These are phyloP conservation scores for Nipponacmea schrenckii DNA, from an alignment of 2,888 invertebrate genomes.

Conservation along the genomic window DNA sequence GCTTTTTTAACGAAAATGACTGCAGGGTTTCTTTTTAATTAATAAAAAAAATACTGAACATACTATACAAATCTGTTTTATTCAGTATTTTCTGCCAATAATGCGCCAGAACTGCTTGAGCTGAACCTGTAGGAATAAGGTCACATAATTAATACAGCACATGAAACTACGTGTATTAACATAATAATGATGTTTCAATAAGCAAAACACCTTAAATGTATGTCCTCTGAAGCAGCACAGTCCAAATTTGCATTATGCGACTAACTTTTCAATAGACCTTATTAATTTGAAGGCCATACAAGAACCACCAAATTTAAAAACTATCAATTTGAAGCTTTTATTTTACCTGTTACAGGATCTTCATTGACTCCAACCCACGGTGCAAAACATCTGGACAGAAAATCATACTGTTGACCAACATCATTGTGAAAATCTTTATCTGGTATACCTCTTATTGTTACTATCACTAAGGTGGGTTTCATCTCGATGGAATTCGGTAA, in stretches of 20 bases:
- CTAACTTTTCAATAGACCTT: too few species aligned
- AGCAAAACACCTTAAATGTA: too few species aligned
- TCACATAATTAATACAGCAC: not conserved
- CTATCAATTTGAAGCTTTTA: too few species aligned
- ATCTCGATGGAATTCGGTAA: constrained; percentile 47
- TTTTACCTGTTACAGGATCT: constrained; percentile 68
- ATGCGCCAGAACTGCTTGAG: constrained; percentile 69
- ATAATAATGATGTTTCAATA: too few species aligned
- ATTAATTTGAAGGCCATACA: too few species aligned
- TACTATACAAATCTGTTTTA: constrained; percentile 56
- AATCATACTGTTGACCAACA: constrained; percentile 59
- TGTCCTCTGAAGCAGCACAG: too few species aligned
- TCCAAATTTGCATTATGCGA: too few species aligned
- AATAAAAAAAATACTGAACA: constrained; percentile 20
- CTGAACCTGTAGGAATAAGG: constrained; percentile 61
- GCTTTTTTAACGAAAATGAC: too few species aligned
- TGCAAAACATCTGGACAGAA: constrained; percentile 70
- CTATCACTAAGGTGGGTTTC: constrained; percentile 51
- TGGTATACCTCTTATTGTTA: constrained; percentile 47
- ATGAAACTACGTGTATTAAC: too few species aligned
- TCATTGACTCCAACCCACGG: constrained; percentile 70
- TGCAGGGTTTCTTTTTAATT: too few species aligned
- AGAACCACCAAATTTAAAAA: too few species aligned
- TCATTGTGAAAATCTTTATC: constrained; percentile 32
- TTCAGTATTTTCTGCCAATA: constrained; percentile 68